These are phyloP conservation scores for Nyctibius grandis DNA, from an alignment of 2,797 vertebrate genomes.

Conservation along the genomic window DNA sequence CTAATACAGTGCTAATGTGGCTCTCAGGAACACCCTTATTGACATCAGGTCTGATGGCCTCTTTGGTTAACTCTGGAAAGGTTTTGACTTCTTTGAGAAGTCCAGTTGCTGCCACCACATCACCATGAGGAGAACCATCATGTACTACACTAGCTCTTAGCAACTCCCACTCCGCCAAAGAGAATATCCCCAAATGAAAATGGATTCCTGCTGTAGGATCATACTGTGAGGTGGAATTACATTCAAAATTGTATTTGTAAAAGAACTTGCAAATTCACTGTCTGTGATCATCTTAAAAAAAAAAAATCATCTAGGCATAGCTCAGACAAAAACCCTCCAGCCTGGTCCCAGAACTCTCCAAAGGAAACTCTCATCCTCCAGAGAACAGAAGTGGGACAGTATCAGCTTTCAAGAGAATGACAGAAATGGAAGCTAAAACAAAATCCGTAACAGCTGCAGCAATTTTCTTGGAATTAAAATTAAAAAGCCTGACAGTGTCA, in stretches of 20 bases:
- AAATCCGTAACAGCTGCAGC: constrained; percentile 42
- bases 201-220: background rate
- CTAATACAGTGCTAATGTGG: rapidly evolving
- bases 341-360: background rate
- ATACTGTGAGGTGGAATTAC: background rate
- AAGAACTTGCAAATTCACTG: background rate
- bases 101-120: background rate
- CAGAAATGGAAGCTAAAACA: background rate
- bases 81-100: background rate
- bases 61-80: background rate
- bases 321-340: background rate
- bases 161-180: background rate
- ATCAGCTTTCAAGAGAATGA: background rate
- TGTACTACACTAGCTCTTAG: rapidly evolving
- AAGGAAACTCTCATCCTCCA: background rate
- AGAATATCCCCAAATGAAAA: background rate
- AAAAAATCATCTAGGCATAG: background rate
- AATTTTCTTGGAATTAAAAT: constrained; percentile 53
- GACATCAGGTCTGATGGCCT: background rate
- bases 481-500: constrained; percentile 3
- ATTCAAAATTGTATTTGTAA: background rate
- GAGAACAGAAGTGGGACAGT: background rate
- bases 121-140: background rate
- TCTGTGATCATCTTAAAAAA: background rate
- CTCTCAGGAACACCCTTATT: background rate